Conservation (phyloP, 2,888 invertebrate species). For the Nomada flava region DNA sequence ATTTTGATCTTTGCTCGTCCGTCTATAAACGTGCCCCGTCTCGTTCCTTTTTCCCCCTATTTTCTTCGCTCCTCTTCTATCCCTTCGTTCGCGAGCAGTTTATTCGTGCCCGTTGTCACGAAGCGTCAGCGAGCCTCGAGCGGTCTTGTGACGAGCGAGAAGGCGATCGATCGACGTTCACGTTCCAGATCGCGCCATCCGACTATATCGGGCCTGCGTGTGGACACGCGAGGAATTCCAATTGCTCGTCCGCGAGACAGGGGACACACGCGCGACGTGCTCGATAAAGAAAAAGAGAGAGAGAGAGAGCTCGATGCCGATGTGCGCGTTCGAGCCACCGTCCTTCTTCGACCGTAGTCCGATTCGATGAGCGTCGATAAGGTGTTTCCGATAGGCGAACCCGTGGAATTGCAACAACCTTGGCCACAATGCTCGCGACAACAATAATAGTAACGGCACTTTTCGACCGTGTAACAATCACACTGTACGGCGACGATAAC, state of each 20-base stretch:
- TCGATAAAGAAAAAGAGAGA: constrained; percentile 36
- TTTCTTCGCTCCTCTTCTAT: not conserved
- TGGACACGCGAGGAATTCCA: constrained; percentile 67
- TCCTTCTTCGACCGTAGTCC: constrained; percentile 8
- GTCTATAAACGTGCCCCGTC: no score
- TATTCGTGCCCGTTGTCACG: not conserved
- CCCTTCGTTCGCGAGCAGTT: not conserved
- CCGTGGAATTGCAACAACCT: not conserved
- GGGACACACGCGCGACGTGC: constrained; percentile 52
- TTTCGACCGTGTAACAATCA: not conserved
- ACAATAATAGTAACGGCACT: not conserved
- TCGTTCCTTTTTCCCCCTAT: not conserved
- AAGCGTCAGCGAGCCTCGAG: constrained; percentile 37
- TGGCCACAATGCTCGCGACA: not conserved
- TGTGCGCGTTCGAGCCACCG: not conserved
- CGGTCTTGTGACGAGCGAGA: constrained; percentile 59
- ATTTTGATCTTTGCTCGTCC: not conserved
- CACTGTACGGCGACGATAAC: not conserved
- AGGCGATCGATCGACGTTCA: constrained; percentile 65
- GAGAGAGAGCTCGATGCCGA: not conserved
- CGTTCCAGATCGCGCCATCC: constrained; percentile 68
- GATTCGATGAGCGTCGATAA: constrained; percentile 19
- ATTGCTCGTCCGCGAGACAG: constrained; percentile 58
- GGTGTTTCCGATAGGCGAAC: not conserved
- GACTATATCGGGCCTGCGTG: constrained; percentile 67